Evolutionary conservation across 2,888 invertebrate genomes (phyloP).

Genomic region (Phyllotreta cruciferae): DNA sequence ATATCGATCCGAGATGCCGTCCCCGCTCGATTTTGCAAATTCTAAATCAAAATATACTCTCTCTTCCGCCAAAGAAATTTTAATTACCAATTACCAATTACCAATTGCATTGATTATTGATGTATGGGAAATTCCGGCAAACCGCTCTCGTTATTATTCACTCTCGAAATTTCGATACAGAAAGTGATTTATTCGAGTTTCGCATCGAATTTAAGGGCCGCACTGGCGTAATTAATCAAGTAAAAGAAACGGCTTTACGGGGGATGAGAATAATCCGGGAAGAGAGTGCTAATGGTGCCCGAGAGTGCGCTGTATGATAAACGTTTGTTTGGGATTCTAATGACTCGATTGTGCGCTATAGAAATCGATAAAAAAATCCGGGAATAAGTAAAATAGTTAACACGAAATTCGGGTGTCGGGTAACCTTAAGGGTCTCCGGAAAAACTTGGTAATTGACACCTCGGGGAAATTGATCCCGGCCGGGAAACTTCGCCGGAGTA

Average conservation of each 20-base stretch:
- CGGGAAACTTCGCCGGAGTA: neutral
- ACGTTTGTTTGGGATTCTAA: neutral
- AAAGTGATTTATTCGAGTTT: no score
- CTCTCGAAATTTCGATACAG: no score
- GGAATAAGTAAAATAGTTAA: no score
- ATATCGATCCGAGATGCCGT: conserved; percentile 12
- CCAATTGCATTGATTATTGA: no score
- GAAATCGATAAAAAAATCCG: no score
- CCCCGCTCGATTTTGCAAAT: conserved; percentile 6
- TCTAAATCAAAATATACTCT: no score
- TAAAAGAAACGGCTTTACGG: neutral
- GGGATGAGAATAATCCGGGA: neutral
- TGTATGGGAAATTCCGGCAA: no score
- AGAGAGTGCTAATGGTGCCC: conserved; percentile 4
- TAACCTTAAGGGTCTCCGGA: neutral
- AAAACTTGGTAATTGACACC: conserved; percentile 4
- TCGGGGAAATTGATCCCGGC: neutral
- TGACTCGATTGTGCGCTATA: no score
- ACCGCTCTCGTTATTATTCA: no score
- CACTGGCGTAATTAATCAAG: conserved; percentile 6
- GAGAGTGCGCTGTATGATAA: neutral
- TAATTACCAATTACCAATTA: no score
- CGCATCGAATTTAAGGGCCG: neutral
- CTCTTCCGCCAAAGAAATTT: no score
- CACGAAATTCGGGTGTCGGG: no score